phyloP scores from a whole-genome alignment of 1,140 invertebrate genomes.

The Drosophila nannoptera region DNA sequence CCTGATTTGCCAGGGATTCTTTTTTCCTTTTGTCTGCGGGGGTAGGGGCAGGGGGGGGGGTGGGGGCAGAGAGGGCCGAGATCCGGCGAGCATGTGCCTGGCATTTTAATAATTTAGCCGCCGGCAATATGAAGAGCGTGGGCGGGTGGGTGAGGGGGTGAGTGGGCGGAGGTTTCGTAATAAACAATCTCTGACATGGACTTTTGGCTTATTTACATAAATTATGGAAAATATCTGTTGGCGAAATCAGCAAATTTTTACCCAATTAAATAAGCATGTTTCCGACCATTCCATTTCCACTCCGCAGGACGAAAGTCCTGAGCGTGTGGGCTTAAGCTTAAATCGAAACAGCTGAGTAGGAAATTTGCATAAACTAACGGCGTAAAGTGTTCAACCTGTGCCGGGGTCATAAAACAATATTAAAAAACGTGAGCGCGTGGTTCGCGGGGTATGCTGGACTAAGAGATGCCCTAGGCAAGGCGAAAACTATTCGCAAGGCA shows the following conservation, averaged over 20 bases:
- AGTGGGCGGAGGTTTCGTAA: constrained; percentile 2
- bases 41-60: no score
- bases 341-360: constrained; percentile 14
- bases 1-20: neutral
- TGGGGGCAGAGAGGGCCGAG: neutral
- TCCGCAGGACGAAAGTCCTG: neutral
- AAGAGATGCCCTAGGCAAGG: neutral
- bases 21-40: neutral
- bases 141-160: neutral
- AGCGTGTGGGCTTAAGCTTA: constrained; percentile 21
- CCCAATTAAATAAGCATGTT: constrained; percentile 38
- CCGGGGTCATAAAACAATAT: constrained; percentile 41
- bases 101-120: constrained; percentile 40
- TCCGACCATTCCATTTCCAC: neutral
- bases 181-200: constrained; percentile 29
- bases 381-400: constrained; percentile 39
- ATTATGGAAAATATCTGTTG: constrained; percentile 31
- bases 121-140: constrained; percentile 10
- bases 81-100: constrained; percentile 20
- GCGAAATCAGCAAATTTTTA: constrained; percentile 22
- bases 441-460: neutral
- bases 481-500: no score
- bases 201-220: constrained; percentile 35
- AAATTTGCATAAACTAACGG: constrained; percentile 44
- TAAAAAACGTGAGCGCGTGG: constrained; percentile 8